phyloP scores from a whole-genome alignment of 2,888 invertebrate genomes.

The Ichneumoninae sp. region DNA sequence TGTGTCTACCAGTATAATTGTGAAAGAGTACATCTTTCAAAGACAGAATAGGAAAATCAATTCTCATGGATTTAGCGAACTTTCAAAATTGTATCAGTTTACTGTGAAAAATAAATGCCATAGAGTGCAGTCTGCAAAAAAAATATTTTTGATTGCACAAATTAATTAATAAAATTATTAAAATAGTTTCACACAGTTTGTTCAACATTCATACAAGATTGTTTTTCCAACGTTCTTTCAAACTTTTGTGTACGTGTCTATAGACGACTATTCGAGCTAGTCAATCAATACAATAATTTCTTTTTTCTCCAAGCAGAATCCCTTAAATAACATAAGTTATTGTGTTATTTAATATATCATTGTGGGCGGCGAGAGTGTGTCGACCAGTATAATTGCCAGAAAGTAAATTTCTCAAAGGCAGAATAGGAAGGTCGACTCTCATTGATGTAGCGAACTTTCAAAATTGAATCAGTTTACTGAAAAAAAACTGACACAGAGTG shows the following conservation, averaged over 20 bases:
- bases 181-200: background rate
- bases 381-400: constrained; percentile 75
- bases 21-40: constrained; percentile 66
- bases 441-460: constrained; percentile 80
- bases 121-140: constrained; percentile 80
- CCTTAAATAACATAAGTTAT: background rate
- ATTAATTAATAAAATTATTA: background rate
- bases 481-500: constrained; percentile 79
- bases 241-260: background rate
- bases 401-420: constrained; percentile 69
- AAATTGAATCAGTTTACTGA: constrained; percentile 77
- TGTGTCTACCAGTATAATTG: constrained; percentile 77
- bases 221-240: too few relatives aligned
- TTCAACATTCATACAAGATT: background rate
- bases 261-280: constrained; percentile 62
- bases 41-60: constrained; percentile 80
- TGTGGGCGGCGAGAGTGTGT: constrained; percentile 66
- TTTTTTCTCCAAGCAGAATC: too few relatives aligned
- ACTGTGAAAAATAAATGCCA: constrained; percentile 71
- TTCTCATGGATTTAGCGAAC: constrained; percentile 77
- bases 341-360: background rate
- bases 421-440: constrained; percentile 78
- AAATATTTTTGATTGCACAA: constrained; percentile 31
- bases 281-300: too few relatives aligned
- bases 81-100: constrained; percentile 79